Base-by-base conservation (phyloP, 2,888 invertebrate genomes). In the Drosophila multiciliata region DNA sequence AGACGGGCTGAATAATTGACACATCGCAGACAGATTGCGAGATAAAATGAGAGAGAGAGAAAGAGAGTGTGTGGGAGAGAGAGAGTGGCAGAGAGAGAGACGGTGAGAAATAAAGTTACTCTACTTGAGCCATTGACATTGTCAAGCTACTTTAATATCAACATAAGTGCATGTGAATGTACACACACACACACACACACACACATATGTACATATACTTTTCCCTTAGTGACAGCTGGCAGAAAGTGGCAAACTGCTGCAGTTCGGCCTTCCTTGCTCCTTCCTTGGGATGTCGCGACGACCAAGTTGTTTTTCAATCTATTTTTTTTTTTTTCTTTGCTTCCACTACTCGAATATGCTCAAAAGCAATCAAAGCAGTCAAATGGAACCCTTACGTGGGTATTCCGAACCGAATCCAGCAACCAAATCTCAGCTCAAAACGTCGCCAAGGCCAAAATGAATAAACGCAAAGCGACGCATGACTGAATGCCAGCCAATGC, bases 161-260 rank as follows among this genome's bases (percentile, higher is more conserved):
- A 68, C 75, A 84, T 23, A 45, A 45, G 45, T 45, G 45, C 45
- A 45, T 45, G 23, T 23, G 35, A 35, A 36, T 36, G 36, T 36
- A 63, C 17, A 8, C 12, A 45, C 15, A 26, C 17, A 26, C 8
- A 42, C 50, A 63, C 49, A n/a, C 11, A 50, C 49, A 20, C 32
- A 32, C 23, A 17, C 50, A 3, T 35, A 5, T 12, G 26, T 35
- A 12, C 33, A n/a, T 35, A 59, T 32, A 45, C 61, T 71, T 62
- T 59, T 42, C 9, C 20, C 9, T 17, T 59, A 74, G 32, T 66
- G 77, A 66, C 77, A 77, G 78, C 70, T 78, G 87, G 80, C 77
- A 76, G 85, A 54, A 82, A 77, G 75, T 84, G 85, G 85, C 85
- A 83, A 82, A 48, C 83, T 82, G 82, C 85, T 83, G 88, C 83